phyloP scores from a whole-genome alignment of 2,113 vertebrate species.

The Vulpes vulpes region DNA sequence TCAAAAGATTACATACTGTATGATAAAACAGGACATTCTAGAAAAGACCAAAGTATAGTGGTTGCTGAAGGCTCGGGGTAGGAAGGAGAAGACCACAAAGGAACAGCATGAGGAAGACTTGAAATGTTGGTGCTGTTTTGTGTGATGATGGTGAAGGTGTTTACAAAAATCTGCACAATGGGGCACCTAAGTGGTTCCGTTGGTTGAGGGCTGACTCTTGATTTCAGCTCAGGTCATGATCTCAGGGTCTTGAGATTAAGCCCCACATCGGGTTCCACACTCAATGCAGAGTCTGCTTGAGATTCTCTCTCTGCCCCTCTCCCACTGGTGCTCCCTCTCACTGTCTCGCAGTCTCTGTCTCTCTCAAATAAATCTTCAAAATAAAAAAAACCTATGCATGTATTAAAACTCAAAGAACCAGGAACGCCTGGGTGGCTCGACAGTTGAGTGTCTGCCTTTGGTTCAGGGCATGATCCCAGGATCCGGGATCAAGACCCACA shows the following conservation, averaged over 20 bases:
- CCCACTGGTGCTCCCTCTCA: not conserved
- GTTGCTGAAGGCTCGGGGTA: too few species aligned
- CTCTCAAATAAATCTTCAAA: not conserved
- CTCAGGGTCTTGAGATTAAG: not conserved
- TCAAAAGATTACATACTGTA: not conserved
- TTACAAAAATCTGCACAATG: not conserved
- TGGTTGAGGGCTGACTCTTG: not conserved
- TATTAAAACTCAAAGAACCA: too few species aligned
- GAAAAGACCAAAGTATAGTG: not conserved
- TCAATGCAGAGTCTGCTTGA: not conserved
- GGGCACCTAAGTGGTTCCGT: not conserved
- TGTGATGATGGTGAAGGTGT: not conserved
- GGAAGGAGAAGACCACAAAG: rapidly evolving
- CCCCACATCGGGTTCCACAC: not conserved
- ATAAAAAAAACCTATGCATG: too few species aligned
- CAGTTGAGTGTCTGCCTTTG: too few species aligned
- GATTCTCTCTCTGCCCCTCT: not conserved
- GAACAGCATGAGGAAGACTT: not conserved
- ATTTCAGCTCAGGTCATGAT: not conserved
- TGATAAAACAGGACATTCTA: not conserved
- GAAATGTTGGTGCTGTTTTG: not conserved
- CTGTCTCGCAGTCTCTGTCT: not conserved
- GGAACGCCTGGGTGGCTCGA: too few species aligned
- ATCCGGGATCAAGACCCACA: too few species aligned
- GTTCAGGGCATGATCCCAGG: too few species aligned